Base-by-base conservation (phyloP, 2,888 invertebrate species). In the Resseliella maxima region DNA sequence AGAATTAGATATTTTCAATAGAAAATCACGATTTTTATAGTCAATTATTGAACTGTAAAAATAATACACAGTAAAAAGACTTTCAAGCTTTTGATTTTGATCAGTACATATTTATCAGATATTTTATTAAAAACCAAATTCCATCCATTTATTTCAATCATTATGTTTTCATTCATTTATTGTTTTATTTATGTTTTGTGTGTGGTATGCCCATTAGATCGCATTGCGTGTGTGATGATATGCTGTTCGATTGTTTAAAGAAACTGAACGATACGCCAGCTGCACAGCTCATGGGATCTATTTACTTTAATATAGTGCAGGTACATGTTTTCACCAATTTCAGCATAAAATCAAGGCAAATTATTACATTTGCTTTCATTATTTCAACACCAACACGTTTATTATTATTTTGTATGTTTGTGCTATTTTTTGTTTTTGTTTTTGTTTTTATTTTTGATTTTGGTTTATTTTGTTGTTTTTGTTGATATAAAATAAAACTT, bases 211-310 rank as follows among this genome's bases (percentile, higher is more conserved):
- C 6, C 12, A 90, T 1, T 89, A 94, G 94, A 90, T 97, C 97
- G 0, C 97, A 97, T 90, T 98, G 98, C 91, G 92, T 92, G 86
- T 98, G 98, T 91, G 98, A 98, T 90, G 94, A 95, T 88, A 93
- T 94, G 91, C 93, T 98, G 86, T 95, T 94, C 90, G 93, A 94
- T 35, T 98, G 98, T 90, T 93, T 98, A 87, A 96, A 96, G 90
- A 91, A 92, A 86, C 94, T 94, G 45, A 93, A 94, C 88, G 93
- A 94, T 88, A 94, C 94, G 38, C 94, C 95, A 72, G 94, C 95
- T 10, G 94, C 96, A 0, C 93, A 93, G 87, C 90, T 92, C 3
- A 95, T 97, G 94, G 97, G 96, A 72, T 95, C 95, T 89, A 94
- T 97, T 87, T 97, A 96, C 90, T 97, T 97, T 90, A 97, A 97